These are phyloP conservation scores for Sphaeridia pumilis DNA, from an alignment of 2,888 invertebrate species.

Conservation along the genomic window DNA sequence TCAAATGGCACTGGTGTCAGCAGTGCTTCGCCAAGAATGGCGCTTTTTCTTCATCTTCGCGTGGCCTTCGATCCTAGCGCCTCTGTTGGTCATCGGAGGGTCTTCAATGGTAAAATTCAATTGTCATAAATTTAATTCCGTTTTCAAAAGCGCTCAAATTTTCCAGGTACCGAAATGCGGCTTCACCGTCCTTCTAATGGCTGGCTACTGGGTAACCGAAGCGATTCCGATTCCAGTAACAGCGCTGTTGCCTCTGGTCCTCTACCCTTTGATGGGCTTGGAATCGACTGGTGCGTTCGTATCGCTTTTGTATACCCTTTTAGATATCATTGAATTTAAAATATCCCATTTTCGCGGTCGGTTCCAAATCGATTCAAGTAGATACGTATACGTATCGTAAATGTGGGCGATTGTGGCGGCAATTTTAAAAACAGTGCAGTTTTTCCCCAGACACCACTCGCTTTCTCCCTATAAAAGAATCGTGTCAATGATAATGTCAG, in stretches of 20 bases:
- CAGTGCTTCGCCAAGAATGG: no score
- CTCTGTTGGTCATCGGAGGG: conserved; percentile 6
- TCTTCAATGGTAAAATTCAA: conserved; percentile 7
- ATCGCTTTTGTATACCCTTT: neutral
- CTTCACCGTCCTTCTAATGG: conserved; percentile 37
- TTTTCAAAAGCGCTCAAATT: neutral
- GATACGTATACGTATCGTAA: no score
- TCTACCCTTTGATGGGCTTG: conserved; percentile 37
- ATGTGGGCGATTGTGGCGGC: no score
- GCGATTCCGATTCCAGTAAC: conserved; percentile 38
- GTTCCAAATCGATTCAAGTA: no score
- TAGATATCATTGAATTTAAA: no score
- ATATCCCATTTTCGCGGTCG: no score
- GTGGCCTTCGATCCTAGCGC: conserved; percentile 8
- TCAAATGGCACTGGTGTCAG: no score
- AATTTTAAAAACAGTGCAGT: no score
- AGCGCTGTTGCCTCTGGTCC: conserved; percentile 37
- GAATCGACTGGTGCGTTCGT: conserved; percentile 27
- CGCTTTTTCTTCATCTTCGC: conserved; percentile 7
- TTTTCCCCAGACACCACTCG: neutral
- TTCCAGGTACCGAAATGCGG: conserved; percentile 33
- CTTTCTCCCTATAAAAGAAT: no score
- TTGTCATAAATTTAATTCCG: neutral
- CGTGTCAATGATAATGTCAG: no score
- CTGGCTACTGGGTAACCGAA: conserved; percentile 38